Evolutionary conservation across 2,113 vertebrate genomes (phyloP).

Genomic region (Puffinus mauretanicus): DNA sequence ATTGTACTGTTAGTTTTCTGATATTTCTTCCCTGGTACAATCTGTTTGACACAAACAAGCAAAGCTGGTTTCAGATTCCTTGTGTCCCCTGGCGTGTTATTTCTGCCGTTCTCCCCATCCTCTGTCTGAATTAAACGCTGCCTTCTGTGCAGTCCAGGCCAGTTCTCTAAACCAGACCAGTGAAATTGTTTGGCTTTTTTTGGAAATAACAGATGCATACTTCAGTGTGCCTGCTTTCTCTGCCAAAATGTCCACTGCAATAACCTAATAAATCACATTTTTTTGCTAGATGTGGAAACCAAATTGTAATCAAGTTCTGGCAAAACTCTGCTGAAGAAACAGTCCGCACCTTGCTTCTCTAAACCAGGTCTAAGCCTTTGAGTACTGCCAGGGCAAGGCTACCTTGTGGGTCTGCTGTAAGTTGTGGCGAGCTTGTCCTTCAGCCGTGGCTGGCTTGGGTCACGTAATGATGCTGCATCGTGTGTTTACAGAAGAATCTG

Average conservation of each 20-base stretch:
- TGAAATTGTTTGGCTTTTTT: not conserved
- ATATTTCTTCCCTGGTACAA: not conserved
- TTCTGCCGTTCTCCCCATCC: not conserved
- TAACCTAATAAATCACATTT: not conserved
- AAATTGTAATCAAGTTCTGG: not conserved
- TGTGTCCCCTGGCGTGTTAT: not conserved
- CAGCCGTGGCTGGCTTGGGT: not conserved
- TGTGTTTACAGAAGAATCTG: not conserved
- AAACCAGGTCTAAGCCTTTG: not conserved
- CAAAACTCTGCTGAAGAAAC: not conserved
- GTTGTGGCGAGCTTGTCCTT: not conserved
- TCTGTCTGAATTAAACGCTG: not conserved
- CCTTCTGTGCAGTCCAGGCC: not conserved
- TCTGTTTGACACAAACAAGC: not conserved
- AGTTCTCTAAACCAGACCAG: not conserved
- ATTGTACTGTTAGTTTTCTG: not conserved
- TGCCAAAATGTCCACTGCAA: not conserved
- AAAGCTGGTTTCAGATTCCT: not conserved
- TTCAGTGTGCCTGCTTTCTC: not conserved
- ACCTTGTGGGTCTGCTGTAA: not conserved
- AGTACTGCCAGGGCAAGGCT: not conserved
- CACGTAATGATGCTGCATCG: not conserved
- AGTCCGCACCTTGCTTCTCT: not conserved
- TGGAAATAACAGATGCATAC: not conserved
- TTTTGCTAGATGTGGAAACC: not conserved